phyloP scores from a whole-genome alignment of 2,888 invertebrate species.

The Rhingia campestris region DNA sequence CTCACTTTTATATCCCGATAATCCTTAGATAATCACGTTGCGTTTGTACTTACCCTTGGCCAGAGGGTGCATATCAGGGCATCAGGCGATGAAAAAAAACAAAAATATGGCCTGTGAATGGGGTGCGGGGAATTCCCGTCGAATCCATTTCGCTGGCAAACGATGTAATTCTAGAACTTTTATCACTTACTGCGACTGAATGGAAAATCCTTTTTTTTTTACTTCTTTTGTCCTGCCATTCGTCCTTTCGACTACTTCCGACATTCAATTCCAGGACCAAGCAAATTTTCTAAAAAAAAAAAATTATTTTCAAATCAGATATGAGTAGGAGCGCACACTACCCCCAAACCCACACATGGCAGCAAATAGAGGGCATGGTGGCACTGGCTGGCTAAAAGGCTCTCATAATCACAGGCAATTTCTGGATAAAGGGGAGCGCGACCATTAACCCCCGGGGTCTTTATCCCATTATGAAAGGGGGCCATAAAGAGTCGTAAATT shows the following conservation, averaged over 20 bases:
- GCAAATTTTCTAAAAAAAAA: slow-evolving; percentile 25
- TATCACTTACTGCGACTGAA: slow-evolving; percentile 44
- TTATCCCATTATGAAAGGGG: slow-evolving; percentile 72
- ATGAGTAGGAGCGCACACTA: background rate
- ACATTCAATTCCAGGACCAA: slow-evolving; percentile 11
- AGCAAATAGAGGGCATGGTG: background rate
- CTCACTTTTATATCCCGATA: slow-evolving; percentile 49
- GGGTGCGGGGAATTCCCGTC: slow-evolving; percentile 29
- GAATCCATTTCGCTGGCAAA: slow-evolving; percentile 42
- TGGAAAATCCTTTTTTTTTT: slow-evolving; percentile 11
- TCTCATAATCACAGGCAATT: slow-evolving; percentile 69
- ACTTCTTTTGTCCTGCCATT: background rate
- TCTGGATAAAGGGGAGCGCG: slow-evolving; percentile 69
- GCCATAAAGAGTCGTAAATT: slow-evolving; percentile 73
- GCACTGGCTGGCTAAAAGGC: slow-evolving; percentile 37
- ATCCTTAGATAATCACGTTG: slow-evolving; percentile 66
- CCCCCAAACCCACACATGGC: slow-evolving; percentile 12
- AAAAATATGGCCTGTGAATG: slow-evolving; percentile 33
- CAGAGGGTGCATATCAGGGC: background rate
- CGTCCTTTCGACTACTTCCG: background rate
- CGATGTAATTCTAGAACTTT: slow-evolving; percentile 61
- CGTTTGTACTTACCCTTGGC: background rate
- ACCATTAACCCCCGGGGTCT: slow-evolving; percentile 68
- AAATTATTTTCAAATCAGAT: slow-evolving; percentile 42
- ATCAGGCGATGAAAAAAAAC: slow-evolving; percentile 1